Conservation (phyloP, 2,113 vertebrate genomes). For the Hymenochirus boettgeri region DNA sequence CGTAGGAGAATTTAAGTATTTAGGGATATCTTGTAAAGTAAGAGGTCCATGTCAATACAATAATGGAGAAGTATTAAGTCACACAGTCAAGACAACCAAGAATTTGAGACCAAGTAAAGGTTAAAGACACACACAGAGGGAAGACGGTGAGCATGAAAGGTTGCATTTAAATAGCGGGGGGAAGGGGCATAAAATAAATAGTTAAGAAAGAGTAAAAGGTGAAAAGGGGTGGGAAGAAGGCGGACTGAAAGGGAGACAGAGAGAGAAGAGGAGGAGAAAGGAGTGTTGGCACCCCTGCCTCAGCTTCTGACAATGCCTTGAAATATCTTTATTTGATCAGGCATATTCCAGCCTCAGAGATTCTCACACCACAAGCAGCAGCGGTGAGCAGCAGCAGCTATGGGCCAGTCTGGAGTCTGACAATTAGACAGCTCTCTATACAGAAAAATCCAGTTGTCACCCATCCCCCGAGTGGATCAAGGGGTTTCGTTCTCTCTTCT, state of each 20-base stretch:
- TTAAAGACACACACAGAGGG: too few species aligned
- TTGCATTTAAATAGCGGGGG: too few species aligned
- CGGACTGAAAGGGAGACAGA: constrained; percentile 28
- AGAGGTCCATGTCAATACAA: too few species aligned
- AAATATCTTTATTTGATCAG: constrained; percentile 65
- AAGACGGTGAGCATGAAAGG: too few species aligned
- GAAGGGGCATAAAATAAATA: constrained; percentile 21
- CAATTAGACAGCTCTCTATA: constrained; percentile 45
- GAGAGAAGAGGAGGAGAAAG: constrained; percentile 9
- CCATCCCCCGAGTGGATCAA: neutral
- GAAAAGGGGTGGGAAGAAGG: constrained; percentile 13
- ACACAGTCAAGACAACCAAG: too few species aligned
- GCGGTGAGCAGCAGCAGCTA: constrained; percentile 37
- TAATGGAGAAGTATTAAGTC: too few species aligned
- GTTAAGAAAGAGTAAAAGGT: neutral
- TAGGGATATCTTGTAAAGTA: too few species aligned
- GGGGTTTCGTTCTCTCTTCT: constrained; percentile 16
- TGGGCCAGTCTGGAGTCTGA: constrained; percentile 51
- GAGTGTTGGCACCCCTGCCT: constrained; percentile 62
- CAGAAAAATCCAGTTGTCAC: constrained; percentile 31
- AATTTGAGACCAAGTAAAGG: too few species aligned
- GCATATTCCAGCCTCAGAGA: constrained; percentile 51
- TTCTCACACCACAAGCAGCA: constrained; percentile 15
- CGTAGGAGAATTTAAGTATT: too few species aligned
- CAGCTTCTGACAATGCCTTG: constrained; percentile 63